phyloP scores from a whole-genome alignment of 2,797 vertebrate genomes.

The Sebastes nivosus region DNA sequence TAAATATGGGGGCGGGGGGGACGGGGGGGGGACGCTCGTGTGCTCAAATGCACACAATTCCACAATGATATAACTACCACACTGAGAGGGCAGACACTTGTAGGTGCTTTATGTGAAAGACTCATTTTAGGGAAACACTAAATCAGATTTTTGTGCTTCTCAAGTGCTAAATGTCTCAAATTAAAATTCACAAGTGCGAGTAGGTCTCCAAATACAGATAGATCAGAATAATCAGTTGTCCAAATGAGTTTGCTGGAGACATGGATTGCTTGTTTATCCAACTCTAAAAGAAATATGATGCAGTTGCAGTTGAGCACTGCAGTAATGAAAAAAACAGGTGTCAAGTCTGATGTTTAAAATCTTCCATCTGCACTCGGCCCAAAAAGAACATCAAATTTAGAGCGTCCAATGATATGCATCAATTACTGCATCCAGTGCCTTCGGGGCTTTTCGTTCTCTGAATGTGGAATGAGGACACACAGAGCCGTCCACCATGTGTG shows the following conservation, averaged over 20 bases:
- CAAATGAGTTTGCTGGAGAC: background rate
- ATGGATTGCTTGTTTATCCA: conserved; percentile 4
- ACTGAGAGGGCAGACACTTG: background rate
- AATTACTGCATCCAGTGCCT: conserved; percentile 60
- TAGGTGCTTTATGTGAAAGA: background rate
- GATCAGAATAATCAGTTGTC: background rate
- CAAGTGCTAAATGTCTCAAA: background rate
- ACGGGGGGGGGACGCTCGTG: too few relatives aligned
- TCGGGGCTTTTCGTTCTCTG: conserved; percentile 46
- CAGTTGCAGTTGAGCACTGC: conserved; percentile 4
- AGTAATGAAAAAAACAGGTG: conserved; percentile 60
- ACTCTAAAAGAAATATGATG: conserved; percentile 9
- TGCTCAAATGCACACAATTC: background rate
- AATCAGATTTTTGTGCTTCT: background rate
- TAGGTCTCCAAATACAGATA: background rate
- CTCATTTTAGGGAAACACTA: background rate
- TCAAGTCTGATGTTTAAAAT: conserved; percentile 51
- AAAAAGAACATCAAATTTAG: conserved; percentile 57
- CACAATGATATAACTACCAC: background rate
- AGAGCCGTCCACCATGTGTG: background rate
- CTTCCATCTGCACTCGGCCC: conserved; percentile 37
- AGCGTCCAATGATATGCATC: conserved; percentile 54
- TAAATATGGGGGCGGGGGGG: background rate
- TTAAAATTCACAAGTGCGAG: background rate
- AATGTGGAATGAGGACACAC: conserved; percentile 49